phyloP scores from a whole-genome alignment of 2,888 invertebrate genomes.

The Agonopterix heracliana region DNA sequence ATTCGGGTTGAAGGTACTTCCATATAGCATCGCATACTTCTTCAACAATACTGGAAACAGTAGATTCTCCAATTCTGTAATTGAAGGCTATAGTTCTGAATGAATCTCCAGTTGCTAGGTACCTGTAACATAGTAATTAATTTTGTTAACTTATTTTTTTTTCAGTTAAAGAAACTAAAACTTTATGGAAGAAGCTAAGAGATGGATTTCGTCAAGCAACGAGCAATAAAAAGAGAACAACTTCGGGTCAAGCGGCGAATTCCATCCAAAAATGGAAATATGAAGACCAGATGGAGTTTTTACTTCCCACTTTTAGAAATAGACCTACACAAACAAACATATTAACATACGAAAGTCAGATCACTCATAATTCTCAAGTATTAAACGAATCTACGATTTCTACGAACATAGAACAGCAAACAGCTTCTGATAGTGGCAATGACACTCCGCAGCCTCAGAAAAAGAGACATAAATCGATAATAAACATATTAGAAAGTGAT shows the following conservation, averaged over 20 bases:
- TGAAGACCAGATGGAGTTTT: conserved; percentile 1
- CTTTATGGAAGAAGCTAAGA: conserved; percentile 10
- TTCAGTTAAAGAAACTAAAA: conserved; percentile 1
- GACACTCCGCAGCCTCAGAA: conserved; percentile 5
- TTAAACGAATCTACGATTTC: conserved; percentile 2
- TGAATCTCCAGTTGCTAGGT: conserved; percentile 17
- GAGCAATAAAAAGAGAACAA: conserved; percentile 1
- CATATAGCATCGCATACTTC: conserved; percentile 16
- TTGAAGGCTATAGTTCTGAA: conserved; percentile 14
- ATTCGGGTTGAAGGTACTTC: conserved; percentile 12
- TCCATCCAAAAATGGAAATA: conserved; percentile 4
- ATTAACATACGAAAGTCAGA: conserved; percentile 2
- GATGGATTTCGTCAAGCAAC: conserved; percentile 10
- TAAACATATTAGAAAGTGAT: neutral
- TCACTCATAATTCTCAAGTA: conserved; percentile 1
- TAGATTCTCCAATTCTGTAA: conserved; percentile 18
- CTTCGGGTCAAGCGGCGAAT: conserved; percentile 3
- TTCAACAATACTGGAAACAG: conserved; percentile 8
- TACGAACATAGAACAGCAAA: conserved; percentile 7
- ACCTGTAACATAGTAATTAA: neutral
- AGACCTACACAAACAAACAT: neutral
- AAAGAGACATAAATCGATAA: neutral
- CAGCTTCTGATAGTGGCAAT: conserved; percentile 6
- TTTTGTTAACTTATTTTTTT: conserved; percentile 2
- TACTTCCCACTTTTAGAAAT: neutral